These are phyloP conservation scores for Drosophila busckii DNA, from an alignment of 1,140 invertebrate genomes.

Conservation along the genomic window DNA sequence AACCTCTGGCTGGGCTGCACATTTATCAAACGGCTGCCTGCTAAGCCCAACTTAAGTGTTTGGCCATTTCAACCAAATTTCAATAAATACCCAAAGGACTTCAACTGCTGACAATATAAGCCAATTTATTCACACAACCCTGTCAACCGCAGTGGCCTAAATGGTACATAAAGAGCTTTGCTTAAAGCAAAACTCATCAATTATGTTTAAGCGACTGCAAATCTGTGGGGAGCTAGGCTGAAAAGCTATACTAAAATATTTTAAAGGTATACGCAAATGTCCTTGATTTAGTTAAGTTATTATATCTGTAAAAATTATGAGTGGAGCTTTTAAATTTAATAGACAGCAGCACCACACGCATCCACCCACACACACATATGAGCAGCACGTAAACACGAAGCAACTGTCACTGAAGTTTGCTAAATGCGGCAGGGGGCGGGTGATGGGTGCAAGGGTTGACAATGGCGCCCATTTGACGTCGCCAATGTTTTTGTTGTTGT, in stretches of 20 bases:
- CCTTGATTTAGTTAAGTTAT: no score
- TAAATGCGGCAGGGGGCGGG: background rate
- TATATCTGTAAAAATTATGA: no score
- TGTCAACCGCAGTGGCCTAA: constrained; percentile 48
- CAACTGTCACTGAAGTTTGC: background rate
- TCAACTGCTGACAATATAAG: constrained; percentile 71
- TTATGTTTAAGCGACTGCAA: constrained; percentile 63
- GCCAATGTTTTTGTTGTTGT: constrained; percentile 48
- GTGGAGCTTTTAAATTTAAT: no score
- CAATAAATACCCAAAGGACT: constrained; percentile 67
- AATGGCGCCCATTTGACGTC: constrained; percentile 56
- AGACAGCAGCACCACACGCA: no score
- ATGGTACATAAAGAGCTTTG: constrained; percentile 39
- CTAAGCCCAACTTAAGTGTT: constrained; percentile 63
- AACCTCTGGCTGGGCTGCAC: background rate
- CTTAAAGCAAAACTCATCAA: constrained; percentile 67
- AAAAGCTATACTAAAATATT: no score
- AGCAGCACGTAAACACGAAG: background rate
- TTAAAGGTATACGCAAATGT: no score
- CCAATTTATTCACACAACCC: constrained; percentile 53
- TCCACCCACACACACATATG: background rate
- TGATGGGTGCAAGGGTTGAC: background rate
- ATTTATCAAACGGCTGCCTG: constrained; percentile 32
- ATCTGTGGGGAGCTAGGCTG: no score
- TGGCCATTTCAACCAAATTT: constrained; percentile 68